A percentile compares a stretch with the other conserved stretches of the same genome.
Evolutionary conservation across 2,113 vertebrate genomes (phyloP).

Genomic region (Epinephelus fuscoguttatus): DNA sequence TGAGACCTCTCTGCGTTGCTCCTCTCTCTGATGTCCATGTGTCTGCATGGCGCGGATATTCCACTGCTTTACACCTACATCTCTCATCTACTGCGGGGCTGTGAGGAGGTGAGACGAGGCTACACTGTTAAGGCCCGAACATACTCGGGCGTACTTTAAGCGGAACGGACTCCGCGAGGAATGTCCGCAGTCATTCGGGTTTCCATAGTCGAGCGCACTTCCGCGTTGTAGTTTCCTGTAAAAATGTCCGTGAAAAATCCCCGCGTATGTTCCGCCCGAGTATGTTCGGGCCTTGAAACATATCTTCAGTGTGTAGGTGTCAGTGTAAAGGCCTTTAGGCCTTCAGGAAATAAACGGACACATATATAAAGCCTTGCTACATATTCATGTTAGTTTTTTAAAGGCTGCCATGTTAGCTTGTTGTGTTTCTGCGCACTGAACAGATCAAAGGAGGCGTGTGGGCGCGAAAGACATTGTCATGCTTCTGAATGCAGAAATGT

Average conservation of each 20-base stretch:
- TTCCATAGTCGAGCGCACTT: no score
- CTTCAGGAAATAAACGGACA: neutral
- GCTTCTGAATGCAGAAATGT: neutral
- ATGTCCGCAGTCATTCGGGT: no score
- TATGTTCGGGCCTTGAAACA: neutral
- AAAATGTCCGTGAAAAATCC: no score
- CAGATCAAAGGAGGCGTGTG: no score
- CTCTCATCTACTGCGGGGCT: neutral
- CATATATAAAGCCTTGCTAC: no score
- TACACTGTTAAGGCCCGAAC: neutral
- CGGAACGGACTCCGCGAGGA: no score
- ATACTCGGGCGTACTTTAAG: no score
- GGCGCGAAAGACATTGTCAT: no score
- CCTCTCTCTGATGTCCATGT: rapidly evolving
- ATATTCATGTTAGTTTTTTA: neutral
- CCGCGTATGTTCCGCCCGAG: no score
- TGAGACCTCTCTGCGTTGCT: neutral
- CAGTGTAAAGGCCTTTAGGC: neutral
- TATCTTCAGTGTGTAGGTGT: neutral
- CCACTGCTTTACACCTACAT: rapidly evolving
- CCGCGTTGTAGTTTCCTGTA: no score
- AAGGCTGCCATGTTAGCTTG: neutral
- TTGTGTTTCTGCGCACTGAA: neutral
- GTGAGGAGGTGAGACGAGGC: constrained; percentile 24
- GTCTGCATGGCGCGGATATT: neutral